A percentile compares a stretch with the other conserved stretches of the same genome.
Conservation (phyloP, 2,797 vertebrate genomes). For the Danio jaintianensis region DNA sequence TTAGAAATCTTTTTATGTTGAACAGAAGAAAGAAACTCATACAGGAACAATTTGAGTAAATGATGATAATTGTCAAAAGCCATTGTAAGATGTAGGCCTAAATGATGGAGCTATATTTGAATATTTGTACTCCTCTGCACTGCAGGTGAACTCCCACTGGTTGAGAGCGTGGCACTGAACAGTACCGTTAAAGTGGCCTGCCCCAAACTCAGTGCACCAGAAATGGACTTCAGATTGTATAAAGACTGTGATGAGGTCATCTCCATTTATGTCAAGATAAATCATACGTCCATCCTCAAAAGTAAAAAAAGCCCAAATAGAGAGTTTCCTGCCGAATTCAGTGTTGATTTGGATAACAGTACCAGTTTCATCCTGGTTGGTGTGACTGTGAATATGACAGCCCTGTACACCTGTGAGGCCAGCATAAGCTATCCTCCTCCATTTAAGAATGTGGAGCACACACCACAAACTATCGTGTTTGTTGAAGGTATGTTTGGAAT, state of each 20-base stretch:
- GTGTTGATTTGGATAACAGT: fast-evolving
- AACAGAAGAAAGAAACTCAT: too few relatives aligned
- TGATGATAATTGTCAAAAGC: neutral
- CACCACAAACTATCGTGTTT: slow-evolving; percentile 42
- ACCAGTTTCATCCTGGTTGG: slow-evolving; percentile 42
- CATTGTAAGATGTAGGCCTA: neutral
- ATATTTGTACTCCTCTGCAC: slow-evolving; percentile 13
- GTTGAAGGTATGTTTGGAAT: slow-evolving; percentile 63
- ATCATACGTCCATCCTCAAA: neutral
- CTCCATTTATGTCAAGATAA: neutral
- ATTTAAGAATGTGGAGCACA: fast-evolving
- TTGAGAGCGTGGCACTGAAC: neutral
- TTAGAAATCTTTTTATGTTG: too few relatives aligned
- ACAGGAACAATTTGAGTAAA: too few relatives aligned
- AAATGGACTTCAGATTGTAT: slow-evolving; percentile 10
- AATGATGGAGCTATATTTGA: slow-evolving; percentile 1
- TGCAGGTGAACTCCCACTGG: slow-evolving; percentile 17
- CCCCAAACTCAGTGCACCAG: fast-evolving
- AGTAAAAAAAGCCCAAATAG: fast-evolving
- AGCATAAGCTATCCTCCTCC: slow-evolving; percentile 63
- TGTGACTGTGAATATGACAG: neutral
- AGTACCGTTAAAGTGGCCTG: slow-evolving; percentile 57
- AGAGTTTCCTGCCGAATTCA: neutral
- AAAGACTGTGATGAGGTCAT: fast-evolving
- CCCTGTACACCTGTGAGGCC: slow-evolving; percentile 64